phyloP scores from a whole-genome alignment of 2,113 vertebrate species.

The Gallinago media region DNA sequence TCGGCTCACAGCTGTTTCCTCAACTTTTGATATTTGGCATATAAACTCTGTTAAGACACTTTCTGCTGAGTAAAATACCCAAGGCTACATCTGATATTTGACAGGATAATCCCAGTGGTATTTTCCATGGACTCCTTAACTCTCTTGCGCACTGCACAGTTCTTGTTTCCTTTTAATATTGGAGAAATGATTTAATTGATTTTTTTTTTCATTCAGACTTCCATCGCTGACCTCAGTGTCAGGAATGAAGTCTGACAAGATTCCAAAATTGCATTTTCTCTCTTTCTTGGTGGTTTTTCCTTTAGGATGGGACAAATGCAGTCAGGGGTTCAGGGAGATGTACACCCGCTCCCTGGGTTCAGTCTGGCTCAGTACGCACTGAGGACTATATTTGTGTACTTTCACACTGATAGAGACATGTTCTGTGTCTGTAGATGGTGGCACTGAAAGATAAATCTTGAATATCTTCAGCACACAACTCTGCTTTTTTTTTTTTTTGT shows the following conservation, averaged over 20 bases:
- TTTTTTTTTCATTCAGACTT: slow-evolving; percentile 41
- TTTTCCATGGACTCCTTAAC: not conserved
- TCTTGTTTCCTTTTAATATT: not conserved
- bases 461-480: not conserved
- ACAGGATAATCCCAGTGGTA: slow-evolving; percentile 30
- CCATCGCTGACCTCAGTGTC: not conserved
- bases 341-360: not conserved
- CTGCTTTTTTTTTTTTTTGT: not conserved
- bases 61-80: slow-evolving; percentile 39
- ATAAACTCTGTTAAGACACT: not conserved
- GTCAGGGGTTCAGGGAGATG: not conserved
- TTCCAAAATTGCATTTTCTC: not conserved
- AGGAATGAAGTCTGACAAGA: not conserved
- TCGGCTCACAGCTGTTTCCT: slow-evolving; percentile 28
- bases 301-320: not conserved
- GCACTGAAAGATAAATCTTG: not conserved
- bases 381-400: not conserved
- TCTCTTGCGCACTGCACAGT: not conserved
- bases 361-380: not conserved
- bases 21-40: not conserved
- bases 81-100: slow-evolving; percentile 52
- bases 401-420: not conserved
- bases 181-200: slow-evolving; percentile 11
- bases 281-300: not conserved
- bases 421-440: not conserved